phyloP scores from a whole-genome alignment of 2,797 vertebrate species.

The Sparidentex hasta region DNA sequence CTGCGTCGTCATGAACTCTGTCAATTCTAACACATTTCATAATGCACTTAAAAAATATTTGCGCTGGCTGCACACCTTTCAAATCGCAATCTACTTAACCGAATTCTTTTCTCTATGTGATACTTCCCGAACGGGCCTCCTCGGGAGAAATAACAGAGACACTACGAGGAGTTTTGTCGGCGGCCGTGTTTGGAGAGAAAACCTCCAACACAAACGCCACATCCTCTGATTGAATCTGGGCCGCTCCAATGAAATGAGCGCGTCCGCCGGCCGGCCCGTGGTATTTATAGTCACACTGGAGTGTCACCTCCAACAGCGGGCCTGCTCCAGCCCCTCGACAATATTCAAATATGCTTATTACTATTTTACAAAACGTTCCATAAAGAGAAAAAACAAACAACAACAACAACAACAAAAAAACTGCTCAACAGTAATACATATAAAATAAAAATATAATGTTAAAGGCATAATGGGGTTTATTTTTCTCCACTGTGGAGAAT shows the following conservation, averaged over 20 bases:
- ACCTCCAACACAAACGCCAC: constrained; percentile 64
- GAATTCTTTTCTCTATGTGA: constrained; percentile 16
- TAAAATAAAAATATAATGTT: neutral
- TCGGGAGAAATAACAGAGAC: constrained; percentile 35
- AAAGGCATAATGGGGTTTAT: neutral
- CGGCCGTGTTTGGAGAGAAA: constrained; percentile 57
- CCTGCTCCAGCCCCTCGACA: neutral
- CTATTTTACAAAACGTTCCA: neutral
- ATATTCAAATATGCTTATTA: neutral
- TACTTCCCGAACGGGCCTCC: constrained; percentile 36
- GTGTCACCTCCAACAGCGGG: constrained; percentile 31
- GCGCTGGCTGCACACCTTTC: neutral
- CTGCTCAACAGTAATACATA: neutral
- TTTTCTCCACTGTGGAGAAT: neutral
- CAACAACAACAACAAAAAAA: no score
- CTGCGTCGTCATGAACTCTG: neutral
- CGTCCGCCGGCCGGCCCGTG: constrained; percentile 29
- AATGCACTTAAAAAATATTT: neutral
- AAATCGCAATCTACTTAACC: neutral
- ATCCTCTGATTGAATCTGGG: constrained; percentile 71
- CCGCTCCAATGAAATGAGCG: constrained; percentile 56
- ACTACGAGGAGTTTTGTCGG: constrained; percentile 27
- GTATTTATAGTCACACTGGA: constrained; percentile 40
- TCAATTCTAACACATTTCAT: neutral
- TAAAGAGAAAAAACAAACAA: no score